Conservation (phyloP, 2,888 invertebrate genomes). For the Aporophyla nigra region DNA sequence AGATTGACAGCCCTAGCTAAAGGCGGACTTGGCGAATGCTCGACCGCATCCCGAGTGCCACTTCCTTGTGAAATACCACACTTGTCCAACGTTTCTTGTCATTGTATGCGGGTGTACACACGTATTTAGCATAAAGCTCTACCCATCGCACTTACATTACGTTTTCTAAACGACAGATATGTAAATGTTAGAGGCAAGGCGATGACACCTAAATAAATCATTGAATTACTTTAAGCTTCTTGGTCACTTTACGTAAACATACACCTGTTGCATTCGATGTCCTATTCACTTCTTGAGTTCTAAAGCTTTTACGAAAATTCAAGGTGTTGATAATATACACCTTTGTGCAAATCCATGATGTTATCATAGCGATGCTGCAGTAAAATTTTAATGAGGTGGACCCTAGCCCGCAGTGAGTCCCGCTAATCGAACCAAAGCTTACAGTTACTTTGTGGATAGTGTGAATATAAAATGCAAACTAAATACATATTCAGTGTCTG, state of each 20-base stretch:
- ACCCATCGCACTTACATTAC: constrained; percentile 35
- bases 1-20: constrained; percentile 78
- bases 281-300: neutral
- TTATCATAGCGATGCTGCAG: constrained; percentile 79
- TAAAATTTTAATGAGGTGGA: constrained; percentile 85
- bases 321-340: constrained; percentile 67
- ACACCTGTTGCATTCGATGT: constrained; percentile 36
- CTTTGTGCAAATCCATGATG: constrained; percentile 69
- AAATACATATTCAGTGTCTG: constrained; percentile 60
- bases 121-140: constrained; percentile 58
- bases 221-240: constrained; percentile 46
- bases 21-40: constrained; percentile 69
- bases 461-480: constrained; percentile 70
- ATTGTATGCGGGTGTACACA: constrained; percentile 53
- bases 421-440: constrained; percentile 81
- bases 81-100: constrained; percentile 62
- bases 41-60: constrained; percentile 68
- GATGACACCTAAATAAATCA: constrained; percentile 52
- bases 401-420: constrained; percentile 73
- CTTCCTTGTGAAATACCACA: constrained; percentile 77
- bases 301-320: neutral
- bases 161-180: constrained; percentile 48
- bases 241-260: constrained; percentile 2
- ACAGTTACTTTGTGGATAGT: constrained; percentile 77
- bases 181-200: constrained; percentile 37